phyloP scores from a whole-genome alignment of 1,140 invertebrate species.

The honey bee (Apis mellifera) region DNA sequence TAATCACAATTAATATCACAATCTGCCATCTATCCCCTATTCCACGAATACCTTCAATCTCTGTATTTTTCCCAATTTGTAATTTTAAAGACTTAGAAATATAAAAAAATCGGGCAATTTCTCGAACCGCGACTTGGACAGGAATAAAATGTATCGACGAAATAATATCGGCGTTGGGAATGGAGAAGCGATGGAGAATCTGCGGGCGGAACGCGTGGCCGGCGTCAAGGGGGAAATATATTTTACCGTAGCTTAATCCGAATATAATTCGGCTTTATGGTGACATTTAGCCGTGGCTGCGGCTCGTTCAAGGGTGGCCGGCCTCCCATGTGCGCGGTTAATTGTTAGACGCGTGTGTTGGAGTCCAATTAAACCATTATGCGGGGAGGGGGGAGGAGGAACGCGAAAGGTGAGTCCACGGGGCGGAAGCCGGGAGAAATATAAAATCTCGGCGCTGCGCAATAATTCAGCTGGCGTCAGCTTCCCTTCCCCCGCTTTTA shows the following conservation, averaged over 20 bases:
- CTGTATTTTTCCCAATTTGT: too few relatives aligned
- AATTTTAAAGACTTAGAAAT: too few relatives aligned
- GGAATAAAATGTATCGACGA: slow-evolving; percentile 18
- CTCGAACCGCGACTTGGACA: neutral
- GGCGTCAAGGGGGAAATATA: slow-evolving; percentile 49
- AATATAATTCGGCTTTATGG: slow-evolving; percentile 68
- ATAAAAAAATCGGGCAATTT: neutral
- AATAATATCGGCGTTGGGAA: neutral
- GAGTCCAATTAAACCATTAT: slow-evolving; percentile 70
- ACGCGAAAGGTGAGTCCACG: slow-evolving; percentile 40
- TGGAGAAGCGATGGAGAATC: neutral
- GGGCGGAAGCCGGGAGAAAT: slow-evolving; percentile 50
- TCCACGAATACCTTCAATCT: too few relatives aligned
- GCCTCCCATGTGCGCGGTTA: slow-evolving; percentile 55
- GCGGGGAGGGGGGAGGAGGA: slow-evolving; percentile 8
- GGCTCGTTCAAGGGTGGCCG: slow-evolving; percentile 40
- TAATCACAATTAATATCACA: too few relatives aligned
- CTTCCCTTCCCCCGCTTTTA: slow-evolving; percentile 61
- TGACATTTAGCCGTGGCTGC: slow-evolving; percentile 55
- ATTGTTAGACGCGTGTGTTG: slow-evolving; percentile 66
- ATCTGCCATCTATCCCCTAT: too few relatives aligned
- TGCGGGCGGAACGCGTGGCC: slow-evolving; percentile 5
- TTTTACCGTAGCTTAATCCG: slow-evolving; percentile 52
- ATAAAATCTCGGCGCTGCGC: slow-evolving; percentile 63
- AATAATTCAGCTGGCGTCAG: slow-evolving; percentile 65